A percentile compares a stretch with the other conserved stretches of the same genome.
phyloP scores from a whole-genome alignment of 2,113 vertebrate genomes.

The Leptodactylus fuscus region DNA sequence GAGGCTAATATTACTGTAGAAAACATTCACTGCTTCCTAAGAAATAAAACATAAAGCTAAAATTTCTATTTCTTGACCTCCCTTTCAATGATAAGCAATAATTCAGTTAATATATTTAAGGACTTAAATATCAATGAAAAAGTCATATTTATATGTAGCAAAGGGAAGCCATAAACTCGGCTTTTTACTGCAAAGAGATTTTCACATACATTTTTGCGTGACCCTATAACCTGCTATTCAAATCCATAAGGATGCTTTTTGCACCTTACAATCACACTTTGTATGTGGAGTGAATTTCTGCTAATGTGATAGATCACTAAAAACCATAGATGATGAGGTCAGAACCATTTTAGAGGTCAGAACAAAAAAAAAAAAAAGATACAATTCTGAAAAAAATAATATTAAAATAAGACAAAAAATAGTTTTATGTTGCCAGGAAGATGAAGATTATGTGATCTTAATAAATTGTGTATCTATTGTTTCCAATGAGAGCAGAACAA shows the following conservation, averaged over 20 bases:
- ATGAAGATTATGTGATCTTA: not conserved
- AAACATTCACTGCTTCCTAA: not conserved
- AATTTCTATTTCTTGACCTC: not conserved
- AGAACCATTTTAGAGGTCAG: not conserved
- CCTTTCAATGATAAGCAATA: not conserved
- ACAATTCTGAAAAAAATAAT: not conserved
- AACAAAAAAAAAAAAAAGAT: not conserved
- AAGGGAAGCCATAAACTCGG: no score
- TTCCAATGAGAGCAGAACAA: not conserved
- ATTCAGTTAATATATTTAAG: not conserved
- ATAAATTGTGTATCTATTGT: not conserved
- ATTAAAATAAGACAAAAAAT: not conserved
- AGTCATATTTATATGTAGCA: not conserved
- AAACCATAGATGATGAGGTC: not conserved
- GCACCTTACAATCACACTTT: not conserved
- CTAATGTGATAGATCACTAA: not conserved
- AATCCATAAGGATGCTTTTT: not conserved
- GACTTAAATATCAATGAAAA: not conserved
- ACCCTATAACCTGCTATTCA: not conserved
- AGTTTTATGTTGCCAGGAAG: not conserved
- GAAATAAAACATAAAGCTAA: not conserved
- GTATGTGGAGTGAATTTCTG: not conserved
- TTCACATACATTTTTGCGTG: not conserved
- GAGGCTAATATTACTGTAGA: conserved; percentile 60
- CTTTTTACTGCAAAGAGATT: not conserved